Evolutionary conservation across 2,888 invertebrate species (phyloP).

Genomic region (Eueremaeus valkanovi): DNA sequence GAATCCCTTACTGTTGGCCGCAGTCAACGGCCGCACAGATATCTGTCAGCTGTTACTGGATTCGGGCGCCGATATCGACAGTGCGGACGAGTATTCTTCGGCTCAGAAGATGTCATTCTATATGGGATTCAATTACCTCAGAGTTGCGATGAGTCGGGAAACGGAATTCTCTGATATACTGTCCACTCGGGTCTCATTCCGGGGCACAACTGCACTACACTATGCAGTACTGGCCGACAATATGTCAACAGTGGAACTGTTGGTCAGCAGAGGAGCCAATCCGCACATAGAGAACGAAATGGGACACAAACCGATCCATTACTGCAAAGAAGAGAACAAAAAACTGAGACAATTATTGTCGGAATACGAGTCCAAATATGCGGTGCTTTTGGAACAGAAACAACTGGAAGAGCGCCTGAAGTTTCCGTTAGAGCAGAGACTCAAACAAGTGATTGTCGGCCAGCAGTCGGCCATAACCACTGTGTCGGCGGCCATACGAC

Average conservation of each 20-base stretch:
- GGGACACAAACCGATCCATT: slow-evolving; percentile 70
- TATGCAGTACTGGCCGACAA: slow-evolving; percentile 78
- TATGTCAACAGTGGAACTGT: slow-evolving; percentile 60
- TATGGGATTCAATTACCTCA: slow-evolving; percentile 66
- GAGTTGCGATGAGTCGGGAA: slow-evolving; percentile 63
- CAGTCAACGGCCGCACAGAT: slow-evolving; percentile 66
- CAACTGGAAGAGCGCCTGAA: slow-evolving; percentile 73
- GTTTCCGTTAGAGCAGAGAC: slow-evolving; percentile 75
- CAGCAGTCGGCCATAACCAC: slow-evolving; percentile 76
- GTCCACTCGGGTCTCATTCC: slow-evolving; percentile 66
- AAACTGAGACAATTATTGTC: slow-evolving; percentile 63
- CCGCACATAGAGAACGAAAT: slow-evolving; percentile 67
- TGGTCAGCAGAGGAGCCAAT: slow-evolving; percentile 65
- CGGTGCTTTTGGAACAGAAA: slow-evolving; percentile 56
- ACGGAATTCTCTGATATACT: slow-evolving; percentile 71
- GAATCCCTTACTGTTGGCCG: slow-evolving; percentile 79
- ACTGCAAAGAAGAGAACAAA: slow-evolving; percentile 60
- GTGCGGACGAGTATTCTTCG: slow-evolving; percentile 70
- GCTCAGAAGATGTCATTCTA: slow-evolving; percentile 63
- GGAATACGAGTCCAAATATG: slow-evolving; percentile 54
- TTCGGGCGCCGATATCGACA: slow-evolving; percentile 74
- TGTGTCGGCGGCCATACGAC: slow-evolving; percentile 68
- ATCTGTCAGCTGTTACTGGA: slow-evolving; percentile 53
- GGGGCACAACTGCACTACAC: slow-evolving; percentile 80
- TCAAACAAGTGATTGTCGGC: slow-evolving; percentile 77